Evolutionary conservation across 2,113 vertebrate species (phyloP).

Genomic region (Nasalis larvatus): DNA sequence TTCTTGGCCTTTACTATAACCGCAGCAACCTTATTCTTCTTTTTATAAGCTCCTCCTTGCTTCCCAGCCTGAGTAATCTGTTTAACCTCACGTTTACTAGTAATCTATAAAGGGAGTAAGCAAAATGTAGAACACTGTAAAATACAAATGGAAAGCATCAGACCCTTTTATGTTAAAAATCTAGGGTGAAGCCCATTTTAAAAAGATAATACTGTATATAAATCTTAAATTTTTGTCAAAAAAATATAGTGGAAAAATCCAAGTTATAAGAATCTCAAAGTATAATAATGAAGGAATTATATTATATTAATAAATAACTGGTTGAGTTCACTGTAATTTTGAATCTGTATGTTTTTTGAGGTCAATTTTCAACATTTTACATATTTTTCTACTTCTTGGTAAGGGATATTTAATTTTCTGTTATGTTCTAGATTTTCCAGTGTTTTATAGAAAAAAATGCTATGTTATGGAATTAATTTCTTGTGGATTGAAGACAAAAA

Average conservation of each 20-base stretch:
- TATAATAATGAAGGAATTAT: conserved; percentile 15
- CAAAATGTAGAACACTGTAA: conserved; percentile 8
- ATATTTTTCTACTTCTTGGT: not conserved
- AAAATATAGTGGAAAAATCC: not conserved
- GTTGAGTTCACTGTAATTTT: not conserved
- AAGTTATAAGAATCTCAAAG: conserved; percentile 12
- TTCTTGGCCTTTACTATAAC: not conserved
- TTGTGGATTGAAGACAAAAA: not conserved
- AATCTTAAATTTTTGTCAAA: conserved; percentile 16
- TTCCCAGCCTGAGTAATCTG: not conserved
- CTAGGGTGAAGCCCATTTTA: not conserved
- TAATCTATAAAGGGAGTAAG: not conserved
- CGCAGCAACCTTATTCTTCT: not conserved
- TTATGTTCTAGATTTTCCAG: not conserved
- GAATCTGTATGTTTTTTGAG: not conserved
- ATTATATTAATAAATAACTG: not conserved
- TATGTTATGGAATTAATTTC: not conserved
- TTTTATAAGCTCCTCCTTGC: not conserved
- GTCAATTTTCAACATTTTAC: not conserved
- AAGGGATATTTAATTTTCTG: conserved; percentile 8
- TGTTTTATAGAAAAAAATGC: not conserved
- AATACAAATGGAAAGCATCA: not conserved
- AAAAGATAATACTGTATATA: not conserved
- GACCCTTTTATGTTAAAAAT: conserved; percentile 24
- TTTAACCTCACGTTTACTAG: not conserved